Evolutionary conservation across 2,888 invertebrate species (phyloP), one percentile per base, ranked within the genome.

Genomic region (Macroteleia sp.): DNA sequence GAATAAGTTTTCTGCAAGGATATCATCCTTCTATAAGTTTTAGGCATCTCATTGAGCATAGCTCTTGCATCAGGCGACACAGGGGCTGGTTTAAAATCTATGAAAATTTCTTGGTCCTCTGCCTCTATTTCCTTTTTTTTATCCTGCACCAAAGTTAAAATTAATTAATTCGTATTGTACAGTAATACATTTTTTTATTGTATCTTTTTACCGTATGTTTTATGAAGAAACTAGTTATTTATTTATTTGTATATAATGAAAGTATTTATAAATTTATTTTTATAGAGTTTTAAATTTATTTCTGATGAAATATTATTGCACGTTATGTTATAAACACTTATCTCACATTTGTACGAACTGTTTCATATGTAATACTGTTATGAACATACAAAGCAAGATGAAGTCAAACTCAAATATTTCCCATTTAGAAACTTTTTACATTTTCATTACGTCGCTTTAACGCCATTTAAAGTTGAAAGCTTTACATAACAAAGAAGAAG

Each of bases 61-160:
- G 86, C 87, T 74, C 94, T 94, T 57, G 94, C 94, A 56, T 94
- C 94, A 57, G 95, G 94, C 14, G 95, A 94, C 81, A 94, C 94
- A 41, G 93, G 93, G 56, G 94, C 94, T 4, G 97, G 97, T 91
- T 97, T 96, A 89, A 97, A 97, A 89, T 97, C 96, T 81, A 97
- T 97, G 77, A 97, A 95, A 66, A 97, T 97, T 92, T 97, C 97
- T 83, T 94, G 94, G 88, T 95, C 95, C 85, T 94, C 94, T 82
- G 94, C 93, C 79, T 94, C 93, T 88, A 94, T 92, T 46, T 83
- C 83, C 32, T 78, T 85, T 57, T 79, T 82, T 20, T 79, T 80
- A 59, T 71, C 79, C 71, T 80, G 62, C 6, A 44, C 6, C 25
- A 25, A 25, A 25, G 25, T 6, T 25, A n/a, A n/a, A n/a, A n/a